Percentiles rank a stretch among this genome's conserved stretches.
phyloP scores from a whole-genome alignment of 2,888 invertebrate genomes.

The Andrena camellia region DNA sequence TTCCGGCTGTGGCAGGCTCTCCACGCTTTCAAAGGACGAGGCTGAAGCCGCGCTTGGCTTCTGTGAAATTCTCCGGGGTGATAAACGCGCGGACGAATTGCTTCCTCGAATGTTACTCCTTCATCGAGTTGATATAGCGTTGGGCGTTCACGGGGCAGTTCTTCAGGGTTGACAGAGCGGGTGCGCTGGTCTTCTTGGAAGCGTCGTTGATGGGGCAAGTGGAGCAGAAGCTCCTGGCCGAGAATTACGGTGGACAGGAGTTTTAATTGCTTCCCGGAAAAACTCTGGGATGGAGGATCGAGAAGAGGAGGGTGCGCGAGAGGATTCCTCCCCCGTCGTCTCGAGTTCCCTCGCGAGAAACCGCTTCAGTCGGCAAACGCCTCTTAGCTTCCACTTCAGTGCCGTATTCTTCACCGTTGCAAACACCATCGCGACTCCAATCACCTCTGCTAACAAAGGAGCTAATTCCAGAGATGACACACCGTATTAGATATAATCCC shows the following conservation, averaged over 20 bases:
- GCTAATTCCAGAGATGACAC: too few species aligned
- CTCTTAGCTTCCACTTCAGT: too few species aligned
- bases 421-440: too few species aligned
- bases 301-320: not conserved
- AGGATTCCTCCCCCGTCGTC: slow-evolving; percentile 10
- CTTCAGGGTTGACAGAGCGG: too few species aligned
- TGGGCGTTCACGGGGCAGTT: not conserved
- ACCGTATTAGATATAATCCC: too few species aligned
- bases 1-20: slow-evolving; percentile 1
- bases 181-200: not conserved
- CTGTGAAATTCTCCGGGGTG: not conserved
- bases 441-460: too few species aligned
- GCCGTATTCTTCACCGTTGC: too few species aligned
- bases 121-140: not conserved
- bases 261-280: slow-evolving; percentile 74
- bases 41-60: not conserved
- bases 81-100: slow-evolving; percentile 6
- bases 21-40: not conserved
- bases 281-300: slow-evolving; percentile 21
- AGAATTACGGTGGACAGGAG: slow-evolving; percentile 70
- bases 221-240: slow-evolving; percentile 43
- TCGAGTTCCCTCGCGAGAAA: not conserved
- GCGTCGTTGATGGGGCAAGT: not conserved
- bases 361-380: too few species aligned
- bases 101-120: not conserved